A percentile compares a stretch with the other conserved stretches of the same genome.
phyloP scores from a whole-genome alignment of 2,113 vertebrate genomes.

The Pristiophorus japonicus region DNA sequence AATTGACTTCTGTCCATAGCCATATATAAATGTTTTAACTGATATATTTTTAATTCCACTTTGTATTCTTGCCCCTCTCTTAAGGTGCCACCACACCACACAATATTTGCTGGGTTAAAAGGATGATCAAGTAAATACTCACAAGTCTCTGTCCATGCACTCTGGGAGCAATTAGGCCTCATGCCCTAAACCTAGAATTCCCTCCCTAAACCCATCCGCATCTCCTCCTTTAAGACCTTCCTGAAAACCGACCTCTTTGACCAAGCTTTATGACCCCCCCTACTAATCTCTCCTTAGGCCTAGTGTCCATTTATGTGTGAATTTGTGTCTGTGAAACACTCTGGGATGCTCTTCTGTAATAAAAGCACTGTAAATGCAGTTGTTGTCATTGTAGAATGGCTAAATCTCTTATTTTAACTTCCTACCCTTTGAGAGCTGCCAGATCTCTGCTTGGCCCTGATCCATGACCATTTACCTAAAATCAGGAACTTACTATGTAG shows the following conservation, averaged over 20 bases:
- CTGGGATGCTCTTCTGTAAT: not conserved
- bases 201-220: not conserved
- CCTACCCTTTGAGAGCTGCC: not conserved
- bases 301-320: not conserved
- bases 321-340: too few species aligned
- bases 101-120: not conserved
- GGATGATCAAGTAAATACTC: not conserved
- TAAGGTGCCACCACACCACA: not conserved
- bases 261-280: not conserved
- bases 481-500: not conserved
- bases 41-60: not conserved
- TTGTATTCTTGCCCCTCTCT: not conserved
- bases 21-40: not conserved
- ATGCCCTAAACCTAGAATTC: not conserved
- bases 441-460: not conserved
- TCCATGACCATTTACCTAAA: not conserved
- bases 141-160: not conserved
- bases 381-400: not conserved
- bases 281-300: not conserved
- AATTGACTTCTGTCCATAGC: not conserved
- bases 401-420: not conserved
- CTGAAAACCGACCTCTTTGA: not conserved
- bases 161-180: slow-evolving; percentile 6
- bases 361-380: not conserved
- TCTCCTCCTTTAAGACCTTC: not conserved